phyloP scores from a whole-genome alignment of 2,888 invertebrate species.

The Trissolcus japonicus region DNA sequence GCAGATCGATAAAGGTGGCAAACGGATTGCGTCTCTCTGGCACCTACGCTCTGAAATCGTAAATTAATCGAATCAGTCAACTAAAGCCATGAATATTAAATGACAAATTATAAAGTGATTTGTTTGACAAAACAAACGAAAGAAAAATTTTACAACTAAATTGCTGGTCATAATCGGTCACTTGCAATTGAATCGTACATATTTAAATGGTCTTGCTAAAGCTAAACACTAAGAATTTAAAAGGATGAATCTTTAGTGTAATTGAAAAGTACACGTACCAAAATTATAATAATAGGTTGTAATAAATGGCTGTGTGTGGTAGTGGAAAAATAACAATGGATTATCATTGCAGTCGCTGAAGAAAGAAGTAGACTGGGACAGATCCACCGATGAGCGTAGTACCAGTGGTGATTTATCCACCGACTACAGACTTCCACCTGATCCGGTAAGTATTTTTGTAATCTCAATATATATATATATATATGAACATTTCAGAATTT shows the following conservation, averaged over 20 bases:
- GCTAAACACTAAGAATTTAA: no score
- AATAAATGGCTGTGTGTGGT: background rate
- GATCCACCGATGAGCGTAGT: constrained; percentile 85
- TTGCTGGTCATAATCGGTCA: no score
- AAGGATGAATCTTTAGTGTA: no score
- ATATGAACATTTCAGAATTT: constrained; percentile 57
- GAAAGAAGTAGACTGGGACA: constrained; percentile 92
- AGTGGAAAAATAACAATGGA: constrained; percentile 19
- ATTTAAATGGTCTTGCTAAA: background rate
- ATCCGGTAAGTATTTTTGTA: constrained; percentile 82
- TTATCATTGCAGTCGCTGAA: constrained; percentile 86
- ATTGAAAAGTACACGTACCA: background rate
- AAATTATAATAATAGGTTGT: background rate
- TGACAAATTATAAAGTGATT: no score
- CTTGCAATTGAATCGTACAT: background rate
- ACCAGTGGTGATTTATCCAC: constrained; percentile 85
- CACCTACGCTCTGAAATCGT: background rate
- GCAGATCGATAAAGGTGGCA: constrained; percentile 21
- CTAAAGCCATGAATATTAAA: background rate
- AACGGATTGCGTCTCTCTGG: constrained; percentile 6
- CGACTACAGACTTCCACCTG: constrained; percentile 89
- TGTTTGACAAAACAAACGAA: no score
- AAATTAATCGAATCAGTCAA: background rate
- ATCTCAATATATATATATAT: constrained; percentile 1
- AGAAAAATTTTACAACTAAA: no score